Conservation (phyloP, 2,888 invertebrate genomes). For the Portevinia maculata region DNA sequence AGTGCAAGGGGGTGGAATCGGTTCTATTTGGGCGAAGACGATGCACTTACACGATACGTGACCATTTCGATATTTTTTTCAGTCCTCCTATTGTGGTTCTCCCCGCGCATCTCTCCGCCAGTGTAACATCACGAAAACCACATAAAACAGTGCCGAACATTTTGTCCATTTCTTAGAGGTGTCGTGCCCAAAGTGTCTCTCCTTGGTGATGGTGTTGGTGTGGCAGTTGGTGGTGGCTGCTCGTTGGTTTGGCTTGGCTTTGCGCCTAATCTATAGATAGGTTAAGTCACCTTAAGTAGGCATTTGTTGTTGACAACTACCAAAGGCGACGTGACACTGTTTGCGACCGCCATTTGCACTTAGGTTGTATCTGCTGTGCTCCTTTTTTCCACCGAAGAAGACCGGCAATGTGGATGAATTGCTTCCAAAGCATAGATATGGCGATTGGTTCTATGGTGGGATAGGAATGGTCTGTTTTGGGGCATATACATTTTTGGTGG, state of each 20-base stretch:
- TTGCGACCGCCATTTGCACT: constrained; percentile 69
- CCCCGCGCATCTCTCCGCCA: constrained; percentile 12
- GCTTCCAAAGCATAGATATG: constrained; percentile 56
- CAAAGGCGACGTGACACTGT: constrained; percentile 57
- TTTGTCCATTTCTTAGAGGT: constrained; percentile 60
- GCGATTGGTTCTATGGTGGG: constrained; percentile 29
- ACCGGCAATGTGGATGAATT: constrained; percentile 62
- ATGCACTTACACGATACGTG: constrained; percentile 71
- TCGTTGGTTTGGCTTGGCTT: constrained; percentile 69
- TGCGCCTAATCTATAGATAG: constrained; percentile 70
- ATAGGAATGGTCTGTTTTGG: constrained; percentile 13
- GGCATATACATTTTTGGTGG: constrained; percentile 66
- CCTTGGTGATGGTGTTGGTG: constrained; percentile 13
- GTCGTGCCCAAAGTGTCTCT: constrained; percentile 19
- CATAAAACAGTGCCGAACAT: constrained; percentile 74
- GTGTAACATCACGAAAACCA: constrained; percentile 72
- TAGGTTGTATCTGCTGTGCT: constrained; percentile 40
- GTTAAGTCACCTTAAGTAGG: constrained; percentile 74
- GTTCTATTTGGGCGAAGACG: constrained; percentile 43
- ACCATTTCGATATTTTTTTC: constrained; percentile 23
- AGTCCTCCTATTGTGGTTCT: neutral
- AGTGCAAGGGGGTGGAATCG: neutral
- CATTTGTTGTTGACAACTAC: constrained; percentile 73
- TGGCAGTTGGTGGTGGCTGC: constrained; percentile 55
- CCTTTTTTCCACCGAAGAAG: constrained; percentile 33